These are phyloP conservation scores for Bos indicus DNA, from an alignment of 2,113 vertebrate species.

Conservation along the genomic window DNA sequence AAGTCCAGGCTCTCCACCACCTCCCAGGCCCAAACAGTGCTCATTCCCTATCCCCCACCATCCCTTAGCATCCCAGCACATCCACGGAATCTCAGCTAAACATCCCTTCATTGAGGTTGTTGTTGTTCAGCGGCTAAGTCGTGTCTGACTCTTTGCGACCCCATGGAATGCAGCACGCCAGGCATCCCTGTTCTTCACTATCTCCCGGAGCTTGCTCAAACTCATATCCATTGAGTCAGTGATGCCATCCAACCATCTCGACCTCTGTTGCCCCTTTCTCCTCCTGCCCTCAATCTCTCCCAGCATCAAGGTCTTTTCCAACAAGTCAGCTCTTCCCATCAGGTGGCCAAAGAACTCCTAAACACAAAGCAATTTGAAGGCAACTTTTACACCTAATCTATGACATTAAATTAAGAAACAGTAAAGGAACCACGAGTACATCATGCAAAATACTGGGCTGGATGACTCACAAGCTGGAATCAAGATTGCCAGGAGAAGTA, in stretches of 20 bases:
- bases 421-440: background rate
- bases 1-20: too few relatives aligned
- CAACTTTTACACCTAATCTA: background rate
- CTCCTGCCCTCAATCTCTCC: background rate
- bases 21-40: too few relatives aligned
- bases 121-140: background rate
- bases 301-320: background rate
- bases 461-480: background rate
- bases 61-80: background rate
- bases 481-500: background rate
- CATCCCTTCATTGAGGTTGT: background rate
- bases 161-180: background rate
- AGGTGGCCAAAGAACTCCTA: background rate
- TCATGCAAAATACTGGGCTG: background rate
- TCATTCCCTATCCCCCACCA: accelerated
- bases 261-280: background rate
- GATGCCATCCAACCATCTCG: background rate
- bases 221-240: background rate
- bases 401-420: background rate
- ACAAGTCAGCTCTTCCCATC: background rate
- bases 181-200: accelerated
- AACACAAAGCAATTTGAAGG: background rate
- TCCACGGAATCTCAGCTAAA: background rate
- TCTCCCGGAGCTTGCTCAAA: background rate
- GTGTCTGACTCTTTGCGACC: background rate